Percentiles rank a stretch among this genome's conserved stretches.
These are phyloP conservation scores for Rhinolophus ferrumequinum DNA, from an alignment of 2,113 vertebrate genomes.

Conservation along the genomic window DNA sequence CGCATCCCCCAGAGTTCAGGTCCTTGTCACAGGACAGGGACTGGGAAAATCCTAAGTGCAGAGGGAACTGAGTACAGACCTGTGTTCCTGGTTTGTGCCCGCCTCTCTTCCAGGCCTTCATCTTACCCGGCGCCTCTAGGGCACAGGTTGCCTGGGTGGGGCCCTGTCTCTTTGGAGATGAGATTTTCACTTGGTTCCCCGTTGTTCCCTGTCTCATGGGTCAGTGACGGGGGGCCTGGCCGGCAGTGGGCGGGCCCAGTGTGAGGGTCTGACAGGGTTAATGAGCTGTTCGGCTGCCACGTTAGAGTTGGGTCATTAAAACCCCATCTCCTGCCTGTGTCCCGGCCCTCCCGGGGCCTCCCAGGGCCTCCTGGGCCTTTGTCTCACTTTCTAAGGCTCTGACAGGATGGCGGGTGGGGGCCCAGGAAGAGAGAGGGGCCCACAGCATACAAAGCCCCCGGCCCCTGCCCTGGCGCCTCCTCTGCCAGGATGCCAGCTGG, in stretches of 20 bases:
- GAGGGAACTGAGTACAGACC: neutral
- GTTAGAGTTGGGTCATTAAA: constrained; percentile 63
- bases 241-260: neutral
- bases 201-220: neutral
- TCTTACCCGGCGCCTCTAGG: fast-evolving
- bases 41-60: neutral
- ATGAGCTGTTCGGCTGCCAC: neutral
- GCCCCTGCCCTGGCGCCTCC: neutral
- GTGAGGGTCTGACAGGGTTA: constrained; percentile 64
- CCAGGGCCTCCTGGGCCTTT: constrained; percentile 35
- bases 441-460: neutral
- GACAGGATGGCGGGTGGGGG: constrained; percentile 67
- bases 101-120: fast-evolving
- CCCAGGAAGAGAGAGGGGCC: constrained; percentile 62
- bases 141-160: too few species aligned
- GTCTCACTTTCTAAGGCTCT: constrained; percentile 75
- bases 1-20: neutral
- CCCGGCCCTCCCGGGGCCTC: constrained; percentile 61
- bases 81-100: neutral
- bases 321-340: constrained; percentile 67
- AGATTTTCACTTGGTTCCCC: neutral
- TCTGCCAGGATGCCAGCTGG: constrained; percentile 36
- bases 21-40: neutral
- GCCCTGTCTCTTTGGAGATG: neutral
- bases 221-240: neutral